Evolutionary conservation across 2,113 vertebrate genomes (phyloP).

Genomic region (Cygnus buccinator): DNA sequence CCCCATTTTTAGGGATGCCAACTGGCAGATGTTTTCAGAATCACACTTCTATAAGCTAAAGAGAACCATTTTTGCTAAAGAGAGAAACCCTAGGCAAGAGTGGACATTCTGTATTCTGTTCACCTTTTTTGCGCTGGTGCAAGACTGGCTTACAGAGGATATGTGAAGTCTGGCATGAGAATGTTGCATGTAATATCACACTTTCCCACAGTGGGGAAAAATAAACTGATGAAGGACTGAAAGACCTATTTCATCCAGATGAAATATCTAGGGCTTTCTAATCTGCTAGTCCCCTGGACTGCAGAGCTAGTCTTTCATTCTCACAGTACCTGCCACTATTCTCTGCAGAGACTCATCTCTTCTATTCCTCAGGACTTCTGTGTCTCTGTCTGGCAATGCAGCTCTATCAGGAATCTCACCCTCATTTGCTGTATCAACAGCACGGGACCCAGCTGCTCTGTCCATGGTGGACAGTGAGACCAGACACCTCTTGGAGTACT

Average conservation of each 20-base stretch:
- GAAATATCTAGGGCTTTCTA: neutral
- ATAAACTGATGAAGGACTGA: neutral
- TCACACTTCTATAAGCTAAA: neutral
- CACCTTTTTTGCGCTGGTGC: neutral
- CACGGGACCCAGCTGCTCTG: neutral
- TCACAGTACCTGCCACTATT: neutral
- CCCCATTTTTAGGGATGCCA: neutral
- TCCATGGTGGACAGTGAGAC: neutral
- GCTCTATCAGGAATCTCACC: neutral
- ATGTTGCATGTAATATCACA: neutral
- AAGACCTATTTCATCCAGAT: neutral
- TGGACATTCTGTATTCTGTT: neutral
- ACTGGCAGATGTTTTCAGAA: neutral
- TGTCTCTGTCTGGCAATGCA: neutral
- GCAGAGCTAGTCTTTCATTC: neutral
- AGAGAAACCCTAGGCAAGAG: neutral
- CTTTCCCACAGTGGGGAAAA: neutral
- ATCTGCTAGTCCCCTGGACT: neutral
- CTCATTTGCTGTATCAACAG: neutral
- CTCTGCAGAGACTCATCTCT: neutral
- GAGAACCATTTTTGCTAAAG: neutral
- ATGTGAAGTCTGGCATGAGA: neutral
- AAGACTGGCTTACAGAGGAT: neutral
- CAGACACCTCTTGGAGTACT: neutral
- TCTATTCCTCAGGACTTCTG: neutral